These are phyloP conservation scores for Halictus ligatus DNA, from an alignment of 2,888 invertebrate species.

Conservation along the genomic window DNA sequence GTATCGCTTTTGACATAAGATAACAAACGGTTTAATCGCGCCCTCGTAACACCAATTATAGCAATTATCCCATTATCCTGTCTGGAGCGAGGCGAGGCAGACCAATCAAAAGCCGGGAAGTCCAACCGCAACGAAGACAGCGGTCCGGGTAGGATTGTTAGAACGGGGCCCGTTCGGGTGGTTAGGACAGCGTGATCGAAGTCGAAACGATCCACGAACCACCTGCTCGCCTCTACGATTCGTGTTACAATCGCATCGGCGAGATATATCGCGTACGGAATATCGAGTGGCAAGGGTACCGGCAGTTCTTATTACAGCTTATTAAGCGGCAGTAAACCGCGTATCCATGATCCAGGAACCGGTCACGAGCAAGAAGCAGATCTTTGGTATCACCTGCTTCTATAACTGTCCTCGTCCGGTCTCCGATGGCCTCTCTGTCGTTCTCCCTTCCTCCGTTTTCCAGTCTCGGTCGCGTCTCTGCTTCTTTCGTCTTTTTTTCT, in stretches of 20 bases:
- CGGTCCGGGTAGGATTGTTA: conserved; percentile 10
- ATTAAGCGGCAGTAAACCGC: conserved; percentile 79
- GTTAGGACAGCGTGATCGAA: conserved; percentile 18
- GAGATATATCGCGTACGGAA: conserved; percentile 68
- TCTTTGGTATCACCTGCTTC: conserved; percentile 77
- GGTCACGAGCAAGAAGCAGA: conserved; percentile 71
- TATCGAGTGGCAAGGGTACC: conserved; percentile 61
- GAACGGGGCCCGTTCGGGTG: conserved; percentile 22
- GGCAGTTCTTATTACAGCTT: conserved; percentile 77
- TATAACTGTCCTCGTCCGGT: conserved; percentile 42
- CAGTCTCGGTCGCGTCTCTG: conserved; percentile 27
- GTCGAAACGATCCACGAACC: conserved; percentile 51
- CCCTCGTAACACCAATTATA: not conserved
- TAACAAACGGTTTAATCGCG: not conserved
- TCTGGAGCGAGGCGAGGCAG: not conserved
- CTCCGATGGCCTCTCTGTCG: not conserved
- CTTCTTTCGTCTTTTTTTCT: not conserved
- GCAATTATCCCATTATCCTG: conserved; percentile 15
- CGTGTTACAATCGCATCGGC: conserved; percentile 57
- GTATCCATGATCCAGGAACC: conserved; percentile 74
- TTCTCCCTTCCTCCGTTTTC: conserved; percentile 8
- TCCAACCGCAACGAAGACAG: conserved; percentile 1
- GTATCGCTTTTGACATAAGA: not conserved
- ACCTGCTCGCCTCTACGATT: conserved; percentile 64
- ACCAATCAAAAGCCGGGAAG: conserved; percentile 24